Percentiles rank a stretch among this genome's conserved stretches.
phyloP scores from a whole-genome alignment of 35 echinoderm and acorn worm species.

The Ophioderma brevispina region DNA sequence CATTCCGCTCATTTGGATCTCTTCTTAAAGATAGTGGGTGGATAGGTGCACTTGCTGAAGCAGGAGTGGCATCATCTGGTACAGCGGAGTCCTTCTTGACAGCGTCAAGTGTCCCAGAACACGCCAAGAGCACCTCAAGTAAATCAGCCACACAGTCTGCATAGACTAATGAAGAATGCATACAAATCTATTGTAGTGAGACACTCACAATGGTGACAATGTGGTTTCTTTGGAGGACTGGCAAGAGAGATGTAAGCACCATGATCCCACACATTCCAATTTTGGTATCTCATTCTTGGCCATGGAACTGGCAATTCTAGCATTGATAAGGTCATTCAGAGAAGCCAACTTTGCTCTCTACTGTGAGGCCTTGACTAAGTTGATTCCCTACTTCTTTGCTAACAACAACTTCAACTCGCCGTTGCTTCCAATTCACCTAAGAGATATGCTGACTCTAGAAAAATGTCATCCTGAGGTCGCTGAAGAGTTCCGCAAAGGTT shows the following conservation, averaged over 20 bases:
- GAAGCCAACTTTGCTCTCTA: slow-evolving; percentile 30
- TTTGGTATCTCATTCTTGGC: not conserved
- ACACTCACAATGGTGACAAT: not conserved
- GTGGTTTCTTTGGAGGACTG: not conserved
- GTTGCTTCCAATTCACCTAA: slow-evolving; percentile 22
- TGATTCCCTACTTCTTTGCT: slow-evolving; percentile 48
- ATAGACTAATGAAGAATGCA: slow-evolving; percentile 27
- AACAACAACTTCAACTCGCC: slow-evolving; percentile 14
- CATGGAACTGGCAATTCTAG: slow-evolving; percentile 2
- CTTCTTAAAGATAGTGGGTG: slow-evolving; percentile 55
- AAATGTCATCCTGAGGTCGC: not conserved
- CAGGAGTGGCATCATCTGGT: slow-evolving; percentile 46
- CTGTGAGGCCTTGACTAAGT: too few species aligned
- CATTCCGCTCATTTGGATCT: slow-evolving; percentile 19
- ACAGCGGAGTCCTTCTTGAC: slow-evolving; percentile 58
- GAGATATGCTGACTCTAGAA: slow-evolving; percentile 21
- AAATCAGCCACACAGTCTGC: slow-evolving; percentile 28
- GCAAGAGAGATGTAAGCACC: not conserved
- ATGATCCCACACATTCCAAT: not conserved
- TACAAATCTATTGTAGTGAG: not conserved
- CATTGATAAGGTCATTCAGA: slow-evolving; percentile 27
- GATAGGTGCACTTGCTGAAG: slow-evolving; percentile 32
- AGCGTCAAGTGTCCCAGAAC: slow-evolving; percentile 29
- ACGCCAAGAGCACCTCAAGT: slow-evolving; percentile 36
- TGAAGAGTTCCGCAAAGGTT: not conserved